These are phyloP conservation scores for Cataglyphis altisquamis DNA, from an alignment of 2,888 invertebrate species.

Conservation along the genomic window DNA sequence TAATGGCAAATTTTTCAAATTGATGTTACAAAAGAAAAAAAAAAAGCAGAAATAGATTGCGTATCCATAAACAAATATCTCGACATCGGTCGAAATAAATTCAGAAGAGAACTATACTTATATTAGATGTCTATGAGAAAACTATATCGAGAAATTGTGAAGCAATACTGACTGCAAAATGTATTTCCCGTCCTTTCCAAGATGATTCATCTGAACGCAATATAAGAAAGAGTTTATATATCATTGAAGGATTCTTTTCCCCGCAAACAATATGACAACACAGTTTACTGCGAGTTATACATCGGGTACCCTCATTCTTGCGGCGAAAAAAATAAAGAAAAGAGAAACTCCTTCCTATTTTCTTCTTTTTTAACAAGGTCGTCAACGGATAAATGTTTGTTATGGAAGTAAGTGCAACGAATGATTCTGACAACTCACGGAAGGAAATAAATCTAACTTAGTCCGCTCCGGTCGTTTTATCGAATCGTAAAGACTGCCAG, in stretches of 20 bases:
- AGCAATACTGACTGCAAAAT: conserved; percentile 1
- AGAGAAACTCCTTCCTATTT: neutral
- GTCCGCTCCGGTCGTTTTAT: conserved; percentile 43
- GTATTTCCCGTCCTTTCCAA: conserved; percentile 9
- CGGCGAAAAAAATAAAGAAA: neutral
- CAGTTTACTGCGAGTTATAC: conserved; percentile 36
- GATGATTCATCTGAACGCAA: neutral
- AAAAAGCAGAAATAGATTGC: conserved; percentile 4
- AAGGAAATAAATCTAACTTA: conserved; percentile 55
- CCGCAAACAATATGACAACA: neutral
- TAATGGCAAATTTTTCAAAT: conserved; percentile 1
- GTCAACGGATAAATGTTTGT: conserved; percentile 50
- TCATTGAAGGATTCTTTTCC: neutral
- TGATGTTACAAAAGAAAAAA: neutral
- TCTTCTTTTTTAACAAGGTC: conserved; percentile 35
- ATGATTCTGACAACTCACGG: conserved; percentile 57
- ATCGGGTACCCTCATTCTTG: conserved; percentile 6
- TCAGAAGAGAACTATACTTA: neutral
- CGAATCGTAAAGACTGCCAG: conserved; percentile 57
- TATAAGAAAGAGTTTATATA: neutral
- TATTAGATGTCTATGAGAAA: conserved; percentile 3
- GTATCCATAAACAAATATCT: neutral
- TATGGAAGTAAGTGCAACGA: conserved; percentile 45
- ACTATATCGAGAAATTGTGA: conserved; percentile 2
- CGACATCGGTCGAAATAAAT: conserved; percentile 3